Conservation (phyloP, 1,140 invertebrate species). For the Macrocentrus cingulum region DNA sequence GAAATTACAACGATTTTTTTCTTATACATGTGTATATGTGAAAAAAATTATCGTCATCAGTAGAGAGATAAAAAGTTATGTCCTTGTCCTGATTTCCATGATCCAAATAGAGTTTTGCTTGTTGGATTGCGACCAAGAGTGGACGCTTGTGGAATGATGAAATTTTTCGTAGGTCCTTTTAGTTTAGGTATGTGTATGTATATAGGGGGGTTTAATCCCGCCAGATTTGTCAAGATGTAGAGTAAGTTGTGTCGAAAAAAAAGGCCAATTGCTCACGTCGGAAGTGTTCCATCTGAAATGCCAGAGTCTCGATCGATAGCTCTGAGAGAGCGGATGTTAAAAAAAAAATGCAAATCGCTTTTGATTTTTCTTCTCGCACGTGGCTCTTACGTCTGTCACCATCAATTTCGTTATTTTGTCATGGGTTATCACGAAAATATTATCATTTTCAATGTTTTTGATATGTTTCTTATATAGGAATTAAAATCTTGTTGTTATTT, state of each 20-base stretch:
- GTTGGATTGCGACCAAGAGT: conserved; percentile 5
- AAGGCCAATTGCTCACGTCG: too few species aligned
- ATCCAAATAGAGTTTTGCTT: neutral
- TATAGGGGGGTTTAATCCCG: too few species aligned
- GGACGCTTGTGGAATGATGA: neutral
- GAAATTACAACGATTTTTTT: neutral
- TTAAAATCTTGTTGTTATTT: too few species aligned
- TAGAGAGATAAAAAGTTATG: conserved; percentile 8
- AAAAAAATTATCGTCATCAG: too few species aligned
- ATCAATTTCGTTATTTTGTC: neutral
- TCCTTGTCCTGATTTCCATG: conserved; percentile 4
- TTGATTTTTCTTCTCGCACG: neutral
- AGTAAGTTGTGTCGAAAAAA: too few species aligned
- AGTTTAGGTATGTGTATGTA: too few species aligned
- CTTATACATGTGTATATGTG: neutral
- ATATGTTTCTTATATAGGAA: too few species aligned
- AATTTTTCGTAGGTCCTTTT: too few species aligned
- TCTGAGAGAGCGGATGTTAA: neutral
- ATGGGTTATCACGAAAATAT: too few species aligned
- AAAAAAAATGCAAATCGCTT: conserved; percentile 22
- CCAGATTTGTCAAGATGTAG: too few species aligned
- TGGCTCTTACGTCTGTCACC: neutral
- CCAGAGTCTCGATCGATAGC: neutral
- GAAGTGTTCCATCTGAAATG: too few species aligned
- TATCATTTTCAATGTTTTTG: too few species aligned